Conservation (phyloP, 2,113 vertebrate species). For the Vulpes vulpes region DNA sequence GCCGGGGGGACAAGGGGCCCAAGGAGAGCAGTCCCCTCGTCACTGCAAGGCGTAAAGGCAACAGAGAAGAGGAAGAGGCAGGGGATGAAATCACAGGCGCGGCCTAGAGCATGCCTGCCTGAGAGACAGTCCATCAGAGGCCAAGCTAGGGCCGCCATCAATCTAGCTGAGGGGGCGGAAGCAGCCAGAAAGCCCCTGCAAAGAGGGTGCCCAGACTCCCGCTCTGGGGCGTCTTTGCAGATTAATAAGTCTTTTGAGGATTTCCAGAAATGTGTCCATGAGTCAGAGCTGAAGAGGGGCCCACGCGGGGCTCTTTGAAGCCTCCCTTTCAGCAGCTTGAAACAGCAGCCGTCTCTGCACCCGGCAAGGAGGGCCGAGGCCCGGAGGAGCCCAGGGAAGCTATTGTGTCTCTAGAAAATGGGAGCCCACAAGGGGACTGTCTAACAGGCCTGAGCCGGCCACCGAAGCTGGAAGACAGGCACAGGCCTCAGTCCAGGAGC, state of each 20-base stretch:
- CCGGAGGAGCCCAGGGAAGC: not conserved
- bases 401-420: slow-evolving; percentile 73
- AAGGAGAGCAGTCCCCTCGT: not conserved
- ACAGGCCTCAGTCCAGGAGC: slow-evolving; percentile 23
- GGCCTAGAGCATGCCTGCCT: slow-evolving; percentile 49
- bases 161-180: slow-evolving; percentile 54
- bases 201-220: not conserved
- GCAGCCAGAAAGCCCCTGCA: slow-evolving; percentile 63
- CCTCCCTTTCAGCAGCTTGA: slow-evolving; percentile 61
- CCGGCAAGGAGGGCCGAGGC: slow-evolving; percentile 46
- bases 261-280: slow-evolving; percentile 68
- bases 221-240: not conserved
- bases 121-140: slow-evolving; percentile 20
- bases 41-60: slow-evolving; percentile 47
- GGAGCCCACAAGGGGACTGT: slow-evolving; percentile 60
- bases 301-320: slow-evolving; percentile 59
- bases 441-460: not conserved
- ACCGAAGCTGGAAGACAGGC: slow-evolving; percentile 58
- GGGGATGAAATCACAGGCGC: not conserved
- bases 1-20: not conserved
- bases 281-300: not conserved
- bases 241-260: slow-evolving; percentile 65
- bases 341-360: slow-evolving; percentile 30
- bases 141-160: slow-evolving; percentile 35
- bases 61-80: not conserved